phyloP scores from a whole-genome alignment of 23 tunicate genomes.

The Oikopleura dioica region DNA sequence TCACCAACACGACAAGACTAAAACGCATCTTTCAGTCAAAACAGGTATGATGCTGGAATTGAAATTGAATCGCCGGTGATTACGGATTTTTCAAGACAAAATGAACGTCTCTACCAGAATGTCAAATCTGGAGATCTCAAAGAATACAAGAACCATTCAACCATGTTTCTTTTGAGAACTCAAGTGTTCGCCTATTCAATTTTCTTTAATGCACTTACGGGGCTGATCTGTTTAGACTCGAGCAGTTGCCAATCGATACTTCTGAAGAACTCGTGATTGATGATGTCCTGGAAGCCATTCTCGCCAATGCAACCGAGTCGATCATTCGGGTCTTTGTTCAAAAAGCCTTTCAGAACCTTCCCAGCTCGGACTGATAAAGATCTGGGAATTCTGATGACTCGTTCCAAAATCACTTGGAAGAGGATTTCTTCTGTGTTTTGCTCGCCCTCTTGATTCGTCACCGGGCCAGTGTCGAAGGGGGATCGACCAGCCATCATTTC shows the following conservation, averaged over 20 bases:
- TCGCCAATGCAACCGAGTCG: slow-evolving; percentile 71
- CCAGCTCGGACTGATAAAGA: slow-evolving; percentile 69
- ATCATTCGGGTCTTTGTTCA: slow-evolving; percentile 67
- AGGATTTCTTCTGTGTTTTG: slow-evolving; percentile 77
- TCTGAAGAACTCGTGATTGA: slow-evolving; percentile 51
- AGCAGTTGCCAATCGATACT: slow-evolving; percentile 59
- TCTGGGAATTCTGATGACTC: slow-evolving; percentile 82
- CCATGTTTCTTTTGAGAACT: too few species aligned
- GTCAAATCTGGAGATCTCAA: too few species aligned
- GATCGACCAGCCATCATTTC: slow-evolving; percentile 99
- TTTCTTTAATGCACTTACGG: neutral
- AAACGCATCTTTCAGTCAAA: too few species aligned
- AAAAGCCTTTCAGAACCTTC: slow-evolving; percentile 65
- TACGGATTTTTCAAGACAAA: too few species aligned
- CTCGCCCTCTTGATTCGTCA: slow-evolving; percentile 46
- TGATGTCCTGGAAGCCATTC: slow-evolving; percentile 67
- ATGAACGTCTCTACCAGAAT: too few species aligned
- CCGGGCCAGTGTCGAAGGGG: slow-evolving; percentile 76
- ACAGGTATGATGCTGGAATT: too few species aligned
- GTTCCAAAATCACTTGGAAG: slow-evolving; percentile 73
- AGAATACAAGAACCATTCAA: too few species aligned
- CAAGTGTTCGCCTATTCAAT: too few species aligned
- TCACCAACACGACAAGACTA: too few species aligned
- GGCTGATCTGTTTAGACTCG: slow-evolving; percentile 30
- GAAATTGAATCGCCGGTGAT: too few species aligned